These are phyloP conservation scores for Linnaemya tessellans DNA, from an alignment of 2,888 invertebrate genomes.

Conservation along the genomic window DNA sequence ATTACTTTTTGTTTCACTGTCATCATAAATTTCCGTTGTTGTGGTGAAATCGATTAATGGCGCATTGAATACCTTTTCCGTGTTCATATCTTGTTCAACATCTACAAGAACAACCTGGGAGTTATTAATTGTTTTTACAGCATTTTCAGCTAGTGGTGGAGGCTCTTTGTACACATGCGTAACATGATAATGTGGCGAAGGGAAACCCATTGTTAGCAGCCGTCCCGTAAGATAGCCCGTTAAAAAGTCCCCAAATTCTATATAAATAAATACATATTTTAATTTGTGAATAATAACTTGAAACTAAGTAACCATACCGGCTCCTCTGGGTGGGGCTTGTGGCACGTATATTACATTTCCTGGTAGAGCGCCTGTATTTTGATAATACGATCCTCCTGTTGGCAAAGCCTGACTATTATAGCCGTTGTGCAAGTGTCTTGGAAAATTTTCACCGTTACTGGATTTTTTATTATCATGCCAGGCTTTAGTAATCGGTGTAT, in stretches of 20 bases:
- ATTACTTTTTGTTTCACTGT: background rate
- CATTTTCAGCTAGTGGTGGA: background rate
- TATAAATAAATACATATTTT: background rate
- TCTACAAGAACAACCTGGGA: slow-evolving; percentile 75
- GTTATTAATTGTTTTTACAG: background rate
- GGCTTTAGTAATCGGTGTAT: slow-evolving; percentile 68
- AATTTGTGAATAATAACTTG: background rate
- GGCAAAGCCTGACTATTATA: slow-evolving; percentile 59
- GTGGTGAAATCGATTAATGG: slow-evolving; percentile 3
- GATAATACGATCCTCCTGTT: slow-evolving; percentile 75
- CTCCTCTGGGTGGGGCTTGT: slow-evolving; percentile 75
- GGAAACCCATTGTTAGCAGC: slow-evolving; percentile 60
- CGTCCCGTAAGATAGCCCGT: slow-evolving; percentile 62
- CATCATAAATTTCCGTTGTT: background rate
- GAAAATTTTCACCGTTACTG: slow-evolving; percentile 50
- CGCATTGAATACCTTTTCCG: slow-evolving; percentile 23
- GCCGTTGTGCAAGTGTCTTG: slow-evolving; percentile 29
- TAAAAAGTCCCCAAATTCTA: slow-evolving; percentile 62
- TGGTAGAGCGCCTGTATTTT: slow-evolving; percentile 77
- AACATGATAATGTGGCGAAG: slow-evolving; percentile 73
- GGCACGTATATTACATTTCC: slow-evolving; percentile 78
- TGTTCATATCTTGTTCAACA: slow-evolving; percentile 68
- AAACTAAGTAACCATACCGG: slow-evolving; percentile 73
- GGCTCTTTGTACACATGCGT: slow-evolving; percentile 73
- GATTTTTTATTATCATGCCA: slow-evolving; percentile 62